Evolutionary conservation across 2,888 invertebrate species (phyloP), one percentile per base, ranked within the genome.

Genomic region (Patella pellucida): DNA sequence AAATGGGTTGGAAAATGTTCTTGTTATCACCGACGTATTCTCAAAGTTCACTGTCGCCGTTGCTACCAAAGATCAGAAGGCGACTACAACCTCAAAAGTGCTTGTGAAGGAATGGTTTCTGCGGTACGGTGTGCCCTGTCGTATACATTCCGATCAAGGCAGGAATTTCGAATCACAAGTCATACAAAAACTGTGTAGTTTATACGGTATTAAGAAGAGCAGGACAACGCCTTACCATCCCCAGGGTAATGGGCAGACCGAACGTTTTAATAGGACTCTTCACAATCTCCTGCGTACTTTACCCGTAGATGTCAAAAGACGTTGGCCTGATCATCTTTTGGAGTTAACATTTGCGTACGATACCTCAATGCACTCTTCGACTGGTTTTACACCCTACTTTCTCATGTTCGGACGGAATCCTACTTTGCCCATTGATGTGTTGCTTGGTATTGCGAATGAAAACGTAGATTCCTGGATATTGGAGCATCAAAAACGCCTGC

Each of bases 21-120:
- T 84, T n/a, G 83, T 84, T 4, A 76, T 83, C 71, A 82, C 83
- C 1, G 84, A 82, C 69, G 77, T 81, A 7, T 81, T 76, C 72
- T 72, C 75, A 27, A 78, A 79, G 69, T 77, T 75, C 56, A 79
- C 78, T 14, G 54, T 74, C 19, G 78, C 79, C 15, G 68, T 81
- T 23, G 73, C 79, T 11, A 79, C 79, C 16, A 73, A 71, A 50
- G 71, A 81, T 67, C 81, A 81, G 72, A 78, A 68, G 1, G 81
- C 78, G 23, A 23, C 50, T 68, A 79, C 79, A 15, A 72, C 56
- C 16, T 3, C 56, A 5, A 56, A 56, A 56, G 56, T 19, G 19
- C 19, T 56, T n/a, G 56, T 56, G 56, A 56, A 56, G 19, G 56
- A 56, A 56, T 56, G 56, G 56, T 56, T 56, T 56, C n/a, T 56